phyloP scores from a whole-genome alignment of 2,888 invertebrate species.

The Limenitis camilla region DNA sequence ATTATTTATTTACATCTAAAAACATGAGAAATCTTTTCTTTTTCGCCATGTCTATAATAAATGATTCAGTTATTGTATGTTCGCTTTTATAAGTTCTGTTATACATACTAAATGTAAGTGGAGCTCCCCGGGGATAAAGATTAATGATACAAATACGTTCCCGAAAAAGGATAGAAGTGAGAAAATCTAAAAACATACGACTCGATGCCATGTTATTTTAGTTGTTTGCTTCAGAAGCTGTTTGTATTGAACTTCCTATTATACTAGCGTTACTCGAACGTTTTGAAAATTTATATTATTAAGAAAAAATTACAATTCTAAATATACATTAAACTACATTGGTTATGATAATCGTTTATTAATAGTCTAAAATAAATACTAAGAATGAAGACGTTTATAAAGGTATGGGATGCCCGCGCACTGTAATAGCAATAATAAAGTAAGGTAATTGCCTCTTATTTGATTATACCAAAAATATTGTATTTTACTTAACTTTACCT shows the following conservation, averaged over 20 bases:
- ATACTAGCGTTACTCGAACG: conserved; percentile 9
- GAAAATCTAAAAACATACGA: conserved; percentile 27
- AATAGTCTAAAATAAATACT: no score
- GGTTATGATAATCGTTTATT: no score
- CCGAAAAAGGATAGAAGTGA: conserved; percentile 25
- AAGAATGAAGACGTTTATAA: no score
- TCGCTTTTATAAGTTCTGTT: conserved; percentile 17
- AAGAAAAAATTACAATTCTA: no score
- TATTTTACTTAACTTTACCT: no score
- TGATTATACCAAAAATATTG: no score
- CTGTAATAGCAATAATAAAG: no score
- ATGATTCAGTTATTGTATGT: conserved; percentile 17
- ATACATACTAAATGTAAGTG: conserved; percentile 25
- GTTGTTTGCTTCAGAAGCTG: conserved; percentile 24
- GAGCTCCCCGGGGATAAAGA: conserved; percentile 31
- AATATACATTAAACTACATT: no score
- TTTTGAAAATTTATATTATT: no score
- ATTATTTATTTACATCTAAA: not conserved
- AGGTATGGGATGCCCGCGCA: no score
- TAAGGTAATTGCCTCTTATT: no score
- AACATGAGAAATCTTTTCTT: not conserved
- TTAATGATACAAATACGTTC: conserved; percentile 35
- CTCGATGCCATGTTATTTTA: conserved; percentile 25
- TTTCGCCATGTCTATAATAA: conserved; percentile 10
- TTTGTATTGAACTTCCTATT: conserved; percentile 12